A percentile compares a stretch with the other conserved stretches of the same genome.
These are phyloP conservation scores for Tor tambroides DNA, from an alignment of 2,113 vertebrate genomes.

Conservation along the genomic window DNA sequence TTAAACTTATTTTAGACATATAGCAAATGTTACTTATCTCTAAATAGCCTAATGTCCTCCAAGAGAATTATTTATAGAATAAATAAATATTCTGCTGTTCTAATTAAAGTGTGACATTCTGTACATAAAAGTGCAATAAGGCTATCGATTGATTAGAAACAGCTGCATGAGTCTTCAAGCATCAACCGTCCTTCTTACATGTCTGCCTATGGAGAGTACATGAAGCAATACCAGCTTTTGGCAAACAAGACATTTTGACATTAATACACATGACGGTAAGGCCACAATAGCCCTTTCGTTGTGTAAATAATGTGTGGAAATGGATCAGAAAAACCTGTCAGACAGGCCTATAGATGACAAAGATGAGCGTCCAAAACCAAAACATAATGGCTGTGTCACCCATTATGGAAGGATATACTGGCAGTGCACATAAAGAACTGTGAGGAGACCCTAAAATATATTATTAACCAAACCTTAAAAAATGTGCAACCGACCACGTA, in stretches of 20 bases:
- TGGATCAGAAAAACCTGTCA: constrained; percentile 1
- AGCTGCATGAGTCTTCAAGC: constrained; percentile 29
- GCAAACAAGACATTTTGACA: constrained; percentile 43
- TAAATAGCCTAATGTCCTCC: constrained; percentile 13
- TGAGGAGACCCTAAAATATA: background rate
- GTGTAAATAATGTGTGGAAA: constrained; percentile 22
- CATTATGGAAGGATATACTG: background rate
- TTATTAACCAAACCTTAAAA: background rate
- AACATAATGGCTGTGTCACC: background rate
- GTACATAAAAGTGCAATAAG: constrained; percentile 64
- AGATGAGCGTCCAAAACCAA: background rate
- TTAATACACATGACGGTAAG: constrained; percentile 31
- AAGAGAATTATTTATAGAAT: constrained; percentile 37
- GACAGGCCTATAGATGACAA: background rate
- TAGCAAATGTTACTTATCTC: background rate
- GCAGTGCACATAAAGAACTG: constrained; percentile 26
- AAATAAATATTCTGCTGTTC: constrained; percentile 41
- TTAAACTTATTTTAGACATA: background rate
- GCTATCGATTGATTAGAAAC: constrained; percentile 24
- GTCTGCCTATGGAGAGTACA: background rate
- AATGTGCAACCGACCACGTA: constrained; percentile 11
- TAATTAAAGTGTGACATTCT: constrained; percentile 52
- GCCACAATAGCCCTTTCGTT: constrained; percentile 46
- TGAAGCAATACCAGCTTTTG: constrained; percentile 19
- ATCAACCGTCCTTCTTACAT: background rate